These are phyloP conservation scores for Halcyon senegalensis DNA, from an alignment of 2,113 vertebrate species.

Conservation along the genomic window DNA sequence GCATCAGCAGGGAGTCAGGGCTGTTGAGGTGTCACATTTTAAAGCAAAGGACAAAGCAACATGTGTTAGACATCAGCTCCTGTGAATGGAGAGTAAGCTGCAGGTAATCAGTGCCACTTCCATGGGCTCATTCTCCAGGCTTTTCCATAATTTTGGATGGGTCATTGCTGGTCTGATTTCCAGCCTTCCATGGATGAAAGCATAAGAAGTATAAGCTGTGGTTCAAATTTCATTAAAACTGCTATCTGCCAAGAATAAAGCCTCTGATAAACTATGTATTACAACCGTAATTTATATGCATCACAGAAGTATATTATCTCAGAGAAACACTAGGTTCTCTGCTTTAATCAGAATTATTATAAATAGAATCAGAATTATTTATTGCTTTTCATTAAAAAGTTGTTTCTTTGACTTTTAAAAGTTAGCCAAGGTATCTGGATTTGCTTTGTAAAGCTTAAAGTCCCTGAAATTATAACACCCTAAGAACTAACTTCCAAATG, in stretches of 20 bases:
- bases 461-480: not conserved
- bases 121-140: not conserved
- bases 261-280: not conserved
- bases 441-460: not conserved
- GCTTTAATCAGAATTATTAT: not conserved
- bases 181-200: not conserved
- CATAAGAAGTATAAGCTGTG: not conserved
- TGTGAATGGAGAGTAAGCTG: not conserved
- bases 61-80: not conserved
- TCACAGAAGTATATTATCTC: not conserved
- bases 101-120: not conserved
- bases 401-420: not conserved
- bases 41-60: not conserved
- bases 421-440: not conserved
- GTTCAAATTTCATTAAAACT: slow-evolving; percentile 12
- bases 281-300: not conserved
- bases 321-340: not conserved
- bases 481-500: not conserved
- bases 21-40: not conserved
- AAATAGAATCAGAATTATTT: not conserved
- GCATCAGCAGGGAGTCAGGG: not conserved
- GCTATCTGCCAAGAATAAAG: slow-evolving; percentile 18
- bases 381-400: not conserved
- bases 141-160: not conserved
- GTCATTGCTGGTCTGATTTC: not conserved